Conservation (phyloP, 2,797 vertebrate species). For the Capromys pilorides region DNA sequence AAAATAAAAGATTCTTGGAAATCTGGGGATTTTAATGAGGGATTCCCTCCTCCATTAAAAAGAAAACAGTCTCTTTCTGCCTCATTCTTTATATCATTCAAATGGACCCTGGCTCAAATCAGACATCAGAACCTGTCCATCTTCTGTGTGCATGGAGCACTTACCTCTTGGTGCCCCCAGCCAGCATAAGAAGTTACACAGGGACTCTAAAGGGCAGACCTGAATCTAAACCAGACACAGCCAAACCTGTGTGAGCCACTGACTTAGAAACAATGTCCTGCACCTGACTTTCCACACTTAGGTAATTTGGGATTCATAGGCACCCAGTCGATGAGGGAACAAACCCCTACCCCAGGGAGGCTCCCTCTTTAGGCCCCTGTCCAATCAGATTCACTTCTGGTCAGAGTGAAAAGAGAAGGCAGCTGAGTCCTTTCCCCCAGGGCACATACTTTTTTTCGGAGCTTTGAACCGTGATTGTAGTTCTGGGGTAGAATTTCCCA, state of each 20-base stretch:
- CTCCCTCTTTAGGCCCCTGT: neutral
- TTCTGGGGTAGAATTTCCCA: conserved; percentile 18
- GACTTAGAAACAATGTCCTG: neutral
- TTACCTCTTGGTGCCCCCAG: neutral
- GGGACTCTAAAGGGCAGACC: neutral
- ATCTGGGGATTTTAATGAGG: no score
- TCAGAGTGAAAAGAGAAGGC: conserved; percentile 1
- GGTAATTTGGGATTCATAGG: neutral
- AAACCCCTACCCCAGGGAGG: neutral
- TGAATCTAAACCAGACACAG: neutral
- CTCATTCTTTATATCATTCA: conserved; percentile 28
- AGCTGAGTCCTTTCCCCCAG: neutral
- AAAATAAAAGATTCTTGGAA: neutral
- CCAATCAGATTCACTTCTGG: neutral
- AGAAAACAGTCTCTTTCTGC: neutral
- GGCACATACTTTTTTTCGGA: neutral
- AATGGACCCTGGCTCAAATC: neutral
- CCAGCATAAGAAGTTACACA: neutral
- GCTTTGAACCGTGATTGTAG: neutral
- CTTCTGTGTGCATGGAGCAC: neutral
- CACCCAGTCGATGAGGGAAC: neutral
- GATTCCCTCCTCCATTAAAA: neutral
- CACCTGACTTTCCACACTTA: conserved; percentile 22
- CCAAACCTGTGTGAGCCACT: neutral
- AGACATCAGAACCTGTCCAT: neutral